These are phyloP conservation scores for Zaprionus africanus DNA, from an alignment of 1,140 invertebrate species.

Conservation along the genomic window DNA sequence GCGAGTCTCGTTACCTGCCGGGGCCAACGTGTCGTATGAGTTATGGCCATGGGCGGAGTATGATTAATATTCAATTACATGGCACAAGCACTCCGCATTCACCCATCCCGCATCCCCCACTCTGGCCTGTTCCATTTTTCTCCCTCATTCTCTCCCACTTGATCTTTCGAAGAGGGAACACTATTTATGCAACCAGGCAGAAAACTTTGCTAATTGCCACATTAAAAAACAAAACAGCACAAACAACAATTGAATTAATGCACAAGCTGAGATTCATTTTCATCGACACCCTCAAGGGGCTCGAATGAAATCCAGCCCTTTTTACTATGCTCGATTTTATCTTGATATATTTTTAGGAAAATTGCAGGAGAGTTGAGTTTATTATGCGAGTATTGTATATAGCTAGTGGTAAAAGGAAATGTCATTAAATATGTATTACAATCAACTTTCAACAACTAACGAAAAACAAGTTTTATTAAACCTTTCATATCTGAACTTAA, in stretches of 20 bases:
- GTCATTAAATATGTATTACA: not conserved
- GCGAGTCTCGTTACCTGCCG: conserved; percentile 66
- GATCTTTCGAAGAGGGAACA: conserved; percentile 12
- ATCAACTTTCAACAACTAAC: not conserved
- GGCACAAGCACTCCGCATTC: conserved; percentile 55
- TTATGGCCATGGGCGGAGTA: conserved; percentile 67
- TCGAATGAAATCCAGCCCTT: conserved; percentile 26
- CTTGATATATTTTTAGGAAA: not conserved
- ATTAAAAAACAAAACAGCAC: conserved; percentile 47
- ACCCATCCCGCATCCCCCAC: conserved; percentile 8
- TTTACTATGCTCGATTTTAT: conserved; percentile 51
- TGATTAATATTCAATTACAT: conserved; percentile 82
- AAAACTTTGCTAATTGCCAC: conserved; percentile 77
- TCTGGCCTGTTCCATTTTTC: not conserved
- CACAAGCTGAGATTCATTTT: conserved; percentile 31
- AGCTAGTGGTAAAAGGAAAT: not conserved
- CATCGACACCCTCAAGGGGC: conserved; percentile 15
- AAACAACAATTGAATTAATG: conserved; percentile 62
- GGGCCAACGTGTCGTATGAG: conserved; percentile 60
- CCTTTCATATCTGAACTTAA: not conserved
- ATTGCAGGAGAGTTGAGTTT: not conserved
- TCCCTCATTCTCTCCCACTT: not conserved
- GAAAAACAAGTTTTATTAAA: not conserved
- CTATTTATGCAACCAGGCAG: conserved; percentile 50
- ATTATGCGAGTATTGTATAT: not conserved